Base-by-base conservation (phyloP, 2,888 invertebrate species). In the Acanthosepion lycidas region DNA sequence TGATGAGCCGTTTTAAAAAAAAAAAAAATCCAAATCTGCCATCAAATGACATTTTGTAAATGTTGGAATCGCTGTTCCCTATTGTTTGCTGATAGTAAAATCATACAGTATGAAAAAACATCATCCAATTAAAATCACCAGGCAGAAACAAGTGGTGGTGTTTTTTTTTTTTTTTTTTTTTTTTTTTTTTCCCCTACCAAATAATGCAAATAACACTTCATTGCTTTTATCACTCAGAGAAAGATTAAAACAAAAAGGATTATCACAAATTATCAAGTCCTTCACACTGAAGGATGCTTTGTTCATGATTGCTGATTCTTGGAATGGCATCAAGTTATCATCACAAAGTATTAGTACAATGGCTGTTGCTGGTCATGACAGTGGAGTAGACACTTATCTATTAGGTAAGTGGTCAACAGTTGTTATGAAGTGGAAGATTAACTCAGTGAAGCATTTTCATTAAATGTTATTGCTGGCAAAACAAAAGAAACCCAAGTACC, bases 281-380 rank as follows among this genome's bases (percentile, higher is more conserved):
- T 93, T 93, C 93, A 48, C 93, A 93, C 12, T 51, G 12, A 93
- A 93, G 48, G 93, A 28, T 18, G 93, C 49, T 48, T 93, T 93
- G 93, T 93, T 93, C 42, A 26, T 93, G 49, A 23, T 93, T 48
- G 12, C 15, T 23, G 93, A 9, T 93, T 93, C 48, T 93, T 42
- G 20, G 48, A 53, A 51, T 6, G 2, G 48, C 49, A 93, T 48
- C 20, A 93, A 48, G 49, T 48, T 48, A 93, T 93, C 93, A 18
- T 93, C 93, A 92, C 92, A 92, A 92, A 15, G 51, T 51, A 15
- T 51, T 51, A 15, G 51, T 51, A 51, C 42, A 42, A 42, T 42
- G 42, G 42, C 42, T 42, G 42, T 42, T 42, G 42, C 42, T 42
- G 42, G 2, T 3, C 42, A 42, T 42, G 42, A 42, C 42, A 42